Evolutionary conservation across 2,888 invertebrate species (phyloP), one percentile per base, ranked within the genome.

Genomic region (Dorcus hopei): DNA sequence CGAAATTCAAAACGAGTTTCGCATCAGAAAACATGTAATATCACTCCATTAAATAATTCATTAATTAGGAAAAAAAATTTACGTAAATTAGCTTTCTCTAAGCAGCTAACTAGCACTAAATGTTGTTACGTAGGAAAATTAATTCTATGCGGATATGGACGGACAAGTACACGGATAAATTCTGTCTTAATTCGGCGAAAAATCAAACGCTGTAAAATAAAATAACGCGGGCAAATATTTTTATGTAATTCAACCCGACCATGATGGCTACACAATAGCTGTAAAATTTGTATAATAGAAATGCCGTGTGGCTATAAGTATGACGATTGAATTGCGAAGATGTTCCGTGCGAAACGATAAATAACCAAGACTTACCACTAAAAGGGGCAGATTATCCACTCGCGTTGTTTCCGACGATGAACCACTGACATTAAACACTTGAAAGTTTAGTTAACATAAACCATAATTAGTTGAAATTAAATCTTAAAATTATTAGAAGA

Each of bases 181-280:
- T 33, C 26, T 6, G 26, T 7, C 26, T 33, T 33, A 33, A 33
- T 33, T 33, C 26, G 26, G 26, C 23, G 19, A 45, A 45, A 45
- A 45, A 11, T 11, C 16, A 16, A 11, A 9, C 9, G 9, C 23
- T 3, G 2, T 7, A 23, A 16, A 16, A 45, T 45, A 33, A 33
- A 33, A 33, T 3, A 33, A 33, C 26, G 45, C n/a, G 23, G 3
- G 45, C 9, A 45, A 45, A 45, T 26, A 23, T 5, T 23, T 51
- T 51, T 7, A 19, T 19, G 19, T 19, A n/a, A 54, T 51, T 57
- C 59, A 64, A 63, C 61, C 62, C 62, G 61, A 66, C 62, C 69
- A 70, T 68, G 64, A 72, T 72, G 71, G 72, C 70, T 65, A 70
- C 71, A 71, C 70, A 69, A 70, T 69, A 68, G 67, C 66, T 63